Conservation (phyloP, 2,888 invertebrate species). For the Stenichneumon culpator region DNA sequence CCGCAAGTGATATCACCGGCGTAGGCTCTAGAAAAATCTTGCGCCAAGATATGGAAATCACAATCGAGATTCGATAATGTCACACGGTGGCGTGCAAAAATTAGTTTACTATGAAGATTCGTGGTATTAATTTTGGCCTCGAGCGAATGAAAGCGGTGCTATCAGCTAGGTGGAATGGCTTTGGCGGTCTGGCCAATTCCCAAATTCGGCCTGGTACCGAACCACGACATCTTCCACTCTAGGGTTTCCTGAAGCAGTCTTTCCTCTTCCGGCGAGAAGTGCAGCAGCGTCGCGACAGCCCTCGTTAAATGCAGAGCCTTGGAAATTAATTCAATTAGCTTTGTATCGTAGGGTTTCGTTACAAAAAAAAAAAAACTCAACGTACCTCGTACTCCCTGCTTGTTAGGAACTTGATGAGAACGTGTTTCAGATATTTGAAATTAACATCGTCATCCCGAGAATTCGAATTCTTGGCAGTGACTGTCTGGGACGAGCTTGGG, state of each 20-base stretch:
- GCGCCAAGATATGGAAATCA: conserved; percentile 37
- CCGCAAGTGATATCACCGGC: conserved; percentile 14
- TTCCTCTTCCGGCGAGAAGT: conserved; percentile 95
- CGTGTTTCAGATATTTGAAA: conserved; percentile 96
- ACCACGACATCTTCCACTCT: conserved; percentile 92
- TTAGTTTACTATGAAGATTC: conserved; percentile 38
- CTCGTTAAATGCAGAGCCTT: conserved; percentile 96
- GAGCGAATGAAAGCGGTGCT: conserved; percentile 67
- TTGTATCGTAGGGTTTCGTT: not conserved
- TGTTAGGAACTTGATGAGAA: conserved; percentile 96
- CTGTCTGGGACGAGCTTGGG: conserved; percentile 87
- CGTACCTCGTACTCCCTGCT: conserved; percentile 91
- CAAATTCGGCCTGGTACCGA: conserved; percentile 88
- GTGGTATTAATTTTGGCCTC: conserved; percentile 31
- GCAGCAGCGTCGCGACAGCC: conserved; percentile 93
- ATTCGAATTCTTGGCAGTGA: conserved; percentile 83
- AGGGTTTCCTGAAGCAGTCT: conserved; percentile 92
- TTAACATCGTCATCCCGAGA: conserved; percentile 89
- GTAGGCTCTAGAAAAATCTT: conserved; percentile 26
- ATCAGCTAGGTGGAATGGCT: conserved; percentile 88
- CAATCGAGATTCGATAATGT: conserved; percentile 59
- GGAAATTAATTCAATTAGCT: conserved; percentile 75
- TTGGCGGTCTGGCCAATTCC: conserved; percentile 86
- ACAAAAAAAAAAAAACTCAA: not conserved
- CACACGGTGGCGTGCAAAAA: conserved; percentile 20